Evolutionary conservation across 2,113 vertebrate species (phyloP).

Genomic region (Elanus axillaris): DNA sequence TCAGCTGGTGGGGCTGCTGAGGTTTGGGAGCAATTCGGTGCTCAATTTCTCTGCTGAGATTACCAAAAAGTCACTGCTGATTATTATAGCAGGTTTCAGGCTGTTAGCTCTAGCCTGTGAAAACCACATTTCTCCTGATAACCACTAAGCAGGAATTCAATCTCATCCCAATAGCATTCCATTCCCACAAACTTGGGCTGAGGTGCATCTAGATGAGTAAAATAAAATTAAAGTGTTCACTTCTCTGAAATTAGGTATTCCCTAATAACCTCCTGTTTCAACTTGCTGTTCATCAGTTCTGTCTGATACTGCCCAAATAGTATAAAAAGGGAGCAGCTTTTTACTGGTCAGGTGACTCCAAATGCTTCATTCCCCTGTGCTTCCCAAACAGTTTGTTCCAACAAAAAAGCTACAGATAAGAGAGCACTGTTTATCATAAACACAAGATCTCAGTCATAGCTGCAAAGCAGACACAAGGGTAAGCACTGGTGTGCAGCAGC

Average conservation of each 20-base stretch:
- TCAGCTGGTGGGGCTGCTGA: background rate
- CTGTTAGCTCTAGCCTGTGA: background rate
- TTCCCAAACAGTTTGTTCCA: background rate
- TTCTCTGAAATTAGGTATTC: background rate
- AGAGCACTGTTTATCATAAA: background rate
- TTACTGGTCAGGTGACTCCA: background rate
- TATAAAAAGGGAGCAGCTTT: background rate
- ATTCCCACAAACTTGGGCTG: background rate
- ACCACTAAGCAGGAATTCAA: background rate
- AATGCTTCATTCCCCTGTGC: background rate
- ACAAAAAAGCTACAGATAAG: background rate
- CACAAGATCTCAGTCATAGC: background rate
- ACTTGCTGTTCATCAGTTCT: background rate
- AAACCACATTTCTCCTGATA: background rate
- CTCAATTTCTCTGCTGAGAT: background rate
- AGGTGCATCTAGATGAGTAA: background rate
- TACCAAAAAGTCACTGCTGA: background rate
- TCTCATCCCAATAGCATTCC: background rate
- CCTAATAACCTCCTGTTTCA: background rate
- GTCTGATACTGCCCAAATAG: background rate
- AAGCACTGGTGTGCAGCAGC: background rate
- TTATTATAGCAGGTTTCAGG: background rate
- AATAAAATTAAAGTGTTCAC: background rate
- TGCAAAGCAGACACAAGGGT: background rate
- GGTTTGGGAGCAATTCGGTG: background rate